These are phyloP conservation scores for Heliconius melpomene DNA, from an alignment of 1,140 invertebrate genomes.

Conservation along the genomic window DNA sequence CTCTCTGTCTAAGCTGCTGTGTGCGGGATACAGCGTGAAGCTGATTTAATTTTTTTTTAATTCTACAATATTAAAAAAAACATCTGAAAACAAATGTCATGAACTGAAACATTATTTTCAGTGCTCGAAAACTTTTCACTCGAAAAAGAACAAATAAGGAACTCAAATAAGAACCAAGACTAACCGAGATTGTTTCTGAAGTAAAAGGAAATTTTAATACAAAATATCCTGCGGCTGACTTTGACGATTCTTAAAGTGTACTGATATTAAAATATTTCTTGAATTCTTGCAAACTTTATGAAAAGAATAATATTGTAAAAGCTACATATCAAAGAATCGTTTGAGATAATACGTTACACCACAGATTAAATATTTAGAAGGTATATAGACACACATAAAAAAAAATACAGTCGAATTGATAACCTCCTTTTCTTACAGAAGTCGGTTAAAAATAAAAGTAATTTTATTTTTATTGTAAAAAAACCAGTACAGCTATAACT, in stretches of 20 bases:
- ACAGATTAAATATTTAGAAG: not conserved
- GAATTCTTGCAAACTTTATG: not conserved
- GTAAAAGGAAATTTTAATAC: constrained; percentile 3
- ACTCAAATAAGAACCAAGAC: constrained; percentile 6
- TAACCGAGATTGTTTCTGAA: constrained; percentile 11
- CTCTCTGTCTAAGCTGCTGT: too few species aligned
- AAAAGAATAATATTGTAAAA: not conserved
- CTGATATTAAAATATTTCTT: constrained; percentile 1
- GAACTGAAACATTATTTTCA: not conserved
- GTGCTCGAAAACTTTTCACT: not conserved
- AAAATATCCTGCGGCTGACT: constrained; percentile 6
- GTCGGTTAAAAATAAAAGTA: not conserved
- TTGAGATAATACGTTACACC: not conserved
- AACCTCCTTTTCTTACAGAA: too few species aligned
- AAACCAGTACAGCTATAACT: too few species aligned
- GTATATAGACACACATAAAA: not conserved
- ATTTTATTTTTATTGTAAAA: not conserved
- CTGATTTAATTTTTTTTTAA: too few species aligned
- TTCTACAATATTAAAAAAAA: not conserved
- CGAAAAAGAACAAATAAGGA: constrained; percentile 9
- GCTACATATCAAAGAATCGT: not conserved
- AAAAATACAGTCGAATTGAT: too few species aligned
- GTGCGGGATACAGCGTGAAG: too few species aligned
- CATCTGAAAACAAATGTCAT: not conserved
- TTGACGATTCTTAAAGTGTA: not conserved